Evolutionary conservation across 1,140 invertebrate species (phyloP).

Genomic region (Steinernema khuongi): DNA sequence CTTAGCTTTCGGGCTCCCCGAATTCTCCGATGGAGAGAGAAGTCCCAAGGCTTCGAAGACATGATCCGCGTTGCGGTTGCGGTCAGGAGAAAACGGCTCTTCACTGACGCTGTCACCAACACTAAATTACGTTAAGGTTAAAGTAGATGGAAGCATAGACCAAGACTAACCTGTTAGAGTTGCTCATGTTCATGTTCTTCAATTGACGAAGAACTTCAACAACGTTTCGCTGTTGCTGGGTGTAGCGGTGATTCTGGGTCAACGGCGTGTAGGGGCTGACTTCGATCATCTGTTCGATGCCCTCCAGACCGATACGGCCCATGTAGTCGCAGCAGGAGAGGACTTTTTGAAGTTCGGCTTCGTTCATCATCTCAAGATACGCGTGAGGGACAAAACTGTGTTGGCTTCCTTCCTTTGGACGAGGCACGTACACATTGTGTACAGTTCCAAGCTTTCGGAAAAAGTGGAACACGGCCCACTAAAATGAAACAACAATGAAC

Average conservation of each 20-base stretch:
- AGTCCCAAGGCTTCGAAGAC: neutral
- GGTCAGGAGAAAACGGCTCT: neutral
- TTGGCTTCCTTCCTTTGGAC: conserved; percentile 4
- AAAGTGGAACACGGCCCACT: conserved; percentile 6
- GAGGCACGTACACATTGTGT: conserved; percentile 4
- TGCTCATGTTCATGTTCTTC: neutral
- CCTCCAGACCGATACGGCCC: conserved; percentile 4
- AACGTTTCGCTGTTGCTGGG: neutral
- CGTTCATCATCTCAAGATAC: conserved; percentile 10
- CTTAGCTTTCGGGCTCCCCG: neutral
- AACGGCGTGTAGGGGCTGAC: conserved; percentile 8
- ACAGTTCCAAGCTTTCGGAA: conserved; percentile 5
- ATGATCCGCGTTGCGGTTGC: neutral
- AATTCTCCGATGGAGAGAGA: neutral
- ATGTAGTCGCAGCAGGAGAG: conserved; percentile 12
- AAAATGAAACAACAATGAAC: neutral
- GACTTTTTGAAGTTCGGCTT: neutral
- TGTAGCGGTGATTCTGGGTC: neutral
- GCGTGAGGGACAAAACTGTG: conserved; percentile 7
- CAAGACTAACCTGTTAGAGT: neutral
- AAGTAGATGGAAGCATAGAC: neutral
- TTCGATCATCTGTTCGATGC: conserved; percentile 10
- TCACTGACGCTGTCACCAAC: neutral
- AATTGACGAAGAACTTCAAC: neutral
- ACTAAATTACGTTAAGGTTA: neutral